These are phyloP conservation scores for Bombus huntii DNA, from an alignment of 1,140 invertebrate species.

Conservation along the genomic window DNA sequence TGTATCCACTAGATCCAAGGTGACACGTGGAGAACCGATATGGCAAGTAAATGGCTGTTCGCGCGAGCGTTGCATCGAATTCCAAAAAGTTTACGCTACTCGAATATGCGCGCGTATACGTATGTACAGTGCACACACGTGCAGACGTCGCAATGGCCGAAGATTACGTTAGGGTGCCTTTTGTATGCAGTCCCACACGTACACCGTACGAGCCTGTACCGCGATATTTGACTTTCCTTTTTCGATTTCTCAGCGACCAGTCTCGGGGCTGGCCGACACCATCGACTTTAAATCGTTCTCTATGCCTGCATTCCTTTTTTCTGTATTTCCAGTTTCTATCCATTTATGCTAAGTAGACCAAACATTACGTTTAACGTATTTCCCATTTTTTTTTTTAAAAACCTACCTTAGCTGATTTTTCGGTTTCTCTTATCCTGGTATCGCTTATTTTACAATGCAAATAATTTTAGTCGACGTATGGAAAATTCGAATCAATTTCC, in stretches of 20 bases:
- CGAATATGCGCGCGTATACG: not conserved
- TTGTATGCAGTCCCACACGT: slow-evolving; percentile 72
- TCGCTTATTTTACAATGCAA: too few species aligned
- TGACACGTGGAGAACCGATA: slow-evolving; percentile 45
- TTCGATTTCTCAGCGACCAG: not conserved
- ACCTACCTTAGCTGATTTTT: not conserved
- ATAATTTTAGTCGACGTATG: too few species aligned
- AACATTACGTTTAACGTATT: not conserved
- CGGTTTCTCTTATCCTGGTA: not conserved
- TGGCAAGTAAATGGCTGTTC: slow-evolving; percentile 48
- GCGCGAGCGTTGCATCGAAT: slow-evolving; percentile 43
- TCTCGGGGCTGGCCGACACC: not conserved
- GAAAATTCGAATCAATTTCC: too few species aligned
- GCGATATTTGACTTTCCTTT: slow-evolving; percentile 55
- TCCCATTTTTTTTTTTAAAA: too few species aligned
- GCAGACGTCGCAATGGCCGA: slow-evolving; percentile 15
- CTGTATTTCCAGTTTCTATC: slow-evolving; percentile 8
- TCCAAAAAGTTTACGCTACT: slow-evolving; percentile 26
- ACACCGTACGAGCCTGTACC: slow-evolving; percentile 18
- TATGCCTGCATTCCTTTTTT: not conserved
- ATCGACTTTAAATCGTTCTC: slow-evolving; percentile 52
- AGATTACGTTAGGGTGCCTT: slow-evolving; percentile 71
- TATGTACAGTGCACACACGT: not conserved
- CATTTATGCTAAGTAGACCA: slow-evolving; percentile 36
- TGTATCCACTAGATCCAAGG: slow-evolving; percentile 34